phyloP scores from a whole-genome alignment of 1,140 invertebrate genomes.

The Zaprionus ghesquierei region DNA sequence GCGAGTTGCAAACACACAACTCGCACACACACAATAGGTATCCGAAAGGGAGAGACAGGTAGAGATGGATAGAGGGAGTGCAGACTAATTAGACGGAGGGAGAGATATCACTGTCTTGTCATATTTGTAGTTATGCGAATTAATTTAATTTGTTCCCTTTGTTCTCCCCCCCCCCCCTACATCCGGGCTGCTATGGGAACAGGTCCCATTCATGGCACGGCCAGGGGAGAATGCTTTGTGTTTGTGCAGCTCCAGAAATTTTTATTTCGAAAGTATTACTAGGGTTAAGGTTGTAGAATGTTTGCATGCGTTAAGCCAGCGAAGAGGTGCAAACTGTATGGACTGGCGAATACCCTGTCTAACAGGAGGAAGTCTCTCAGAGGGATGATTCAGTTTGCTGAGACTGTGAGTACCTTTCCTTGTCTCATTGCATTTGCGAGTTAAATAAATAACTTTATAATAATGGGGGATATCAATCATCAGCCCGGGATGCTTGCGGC shows the following conservation, averaged over 20 bases:
- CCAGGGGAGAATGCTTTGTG: neutral
- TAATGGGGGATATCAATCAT: neutral
- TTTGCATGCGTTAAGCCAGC: neutral
- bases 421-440: neutral
- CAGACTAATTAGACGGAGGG: conserved; percentile 8
- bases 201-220: neutral
- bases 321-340: neutral
- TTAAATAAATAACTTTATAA: neutral
- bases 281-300: neutral
- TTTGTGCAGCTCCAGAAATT: neutral
- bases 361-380: no score
- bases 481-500: neutral
- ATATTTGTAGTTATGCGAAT: conserved; percentile 12
- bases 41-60: neutral
- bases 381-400: neutral
- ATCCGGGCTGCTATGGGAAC: neutral
- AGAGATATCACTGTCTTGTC: conserved; percentile 15
- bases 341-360: neutral
- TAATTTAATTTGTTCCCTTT: conserved; percentile 9
- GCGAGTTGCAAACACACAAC: neutral
- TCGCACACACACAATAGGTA: neutral
- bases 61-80: neutral
- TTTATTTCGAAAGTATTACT: neutral
- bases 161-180: neutral
- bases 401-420: neutral